phyloP scores from a whole-genome alignment of 2,888 invertebrate genomes.

The Cremastinae sp. region DNA sequence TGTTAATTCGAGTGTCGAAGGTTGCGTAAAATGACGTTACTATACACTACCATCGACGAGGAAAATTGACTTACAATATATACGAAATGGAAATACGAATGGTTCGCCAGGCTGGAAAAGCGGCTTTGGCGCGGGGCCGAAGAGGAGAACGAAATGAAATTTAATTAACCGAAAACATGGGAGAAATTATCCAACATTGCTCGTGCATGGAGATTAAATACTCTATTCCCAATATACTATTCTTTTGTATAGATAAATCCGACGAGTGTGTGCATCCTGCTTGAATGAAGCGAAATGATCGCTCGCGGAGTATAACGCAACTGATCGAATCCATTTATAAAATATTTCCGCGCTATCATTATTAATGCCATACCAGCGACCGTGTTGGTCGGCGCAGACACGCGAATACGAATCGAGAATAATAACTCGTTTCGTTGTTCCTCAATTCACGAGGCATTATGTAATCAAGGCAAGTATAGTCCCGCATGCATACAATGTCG shows the following conservation, averaged over 20 bases:
- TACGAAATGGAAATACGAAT: conserved; percentile 52
- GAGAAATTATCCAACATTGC: conserved; percentile 72
- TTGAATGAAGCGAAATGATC: conserved; percentile 30
- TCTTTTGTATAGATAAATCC: conserved; percentile 9
- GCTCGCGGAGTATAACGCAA: conserved; percentile 5
- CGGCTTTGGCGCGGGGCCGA: conserved; percentile 65
- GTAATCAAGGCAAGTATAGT: conserved; percentile 19
- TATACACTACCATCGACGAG: conserved; percentile 15
- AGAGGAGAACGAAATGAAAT: conserved; percentile 69
- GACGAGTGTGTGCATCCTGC: background rate
- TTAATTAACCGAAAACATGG: conserved; percentile 75
- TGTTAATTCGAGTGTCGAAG: conserved; percentile 32
- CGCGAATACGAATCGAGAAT: background rate
- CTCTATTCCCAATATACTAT: conserved; percentile 15
- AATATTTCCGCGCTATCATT: conserved; percentile 31
- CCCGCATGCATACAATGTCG: conserved; percentile 12
- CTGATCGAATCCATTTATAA: conserved; percentile 41
- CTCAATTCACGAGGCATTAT: conserved; percentile 41
- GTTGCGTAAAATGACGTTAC: conserved; percentile 33
- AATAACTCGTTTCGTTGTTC: conserved; percentile 36
- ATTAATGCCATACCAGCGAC: conserved; percentile 5
- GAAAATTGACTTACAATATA: conserved; percentile 50
- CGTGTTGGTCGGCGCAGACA: background rate
- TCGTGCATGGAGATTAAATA: conserved; percentile 61
- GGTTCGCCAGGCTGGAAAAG: conserved; percentile 63